Evolutionary conservation across 2,888 invertebrate genomes (phyloP), one percentile per base, ranked within the genome.

Genomic region (Hemicrepidius hirtus): DNA sequence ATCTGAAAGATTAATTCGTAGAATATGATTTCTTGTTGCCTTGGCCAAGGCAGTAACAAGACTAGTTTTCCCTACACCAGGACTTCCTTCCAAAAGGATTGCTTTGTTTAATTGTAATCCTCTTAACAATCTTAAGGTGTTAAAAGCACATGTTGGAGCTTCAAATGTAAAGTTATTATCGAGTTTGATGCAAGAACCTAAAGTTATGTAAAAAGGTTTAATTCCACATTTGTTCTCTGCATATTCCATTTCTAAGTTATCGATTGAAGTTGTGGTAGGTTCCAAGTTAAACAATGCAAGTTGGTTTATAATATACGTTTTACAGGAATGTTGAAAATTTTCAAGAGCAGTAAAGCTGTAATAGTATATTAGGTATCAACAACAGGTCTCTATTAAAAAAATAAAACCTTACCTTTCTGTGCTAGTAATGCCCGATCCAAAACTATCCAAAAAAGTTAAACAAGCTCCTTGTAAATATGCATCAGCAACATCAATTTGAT

Each of bases 11-110:
- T 99, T 99, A 71, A 99, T 97, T 53, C 99, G 90, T 12, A 97
- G 92, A 35, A 99, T 91, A 82, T 91, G 90, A 84, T 97, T 92
- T 0, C 96, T 95, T 1, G 97, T 92, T 7, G 92, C 91, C 82
- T 91, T 93, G 0, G 98, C 98, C 44, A 99, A 87, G 24, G 97
- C 97, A 65, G 93, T 92, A 1, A 99, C 95, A 67, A 98, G 89
- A 78, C 97, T 97, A 0, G 99, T 99, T 87, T 99, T 99, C 2
- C 99, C 99, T 18, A 99, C 98, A 1, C 99, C 99, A 2, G 99
- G 99, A 80, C 97, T 96, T 1, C 97, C 99, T 88, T 99, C 99
- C 16, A 99, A 87, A 65, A 99, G 89, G 71, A 99, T 92, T 0
- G 99, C 97, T 85, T 97, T 96, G 74, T 94, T 94, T 71, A 98